Percentiles rank a stretch among this genome's conserved stretches.
Conservation (phyloP, 1,140 invertebrate genomes). For the Vollenhovia emeryi region DNA sequence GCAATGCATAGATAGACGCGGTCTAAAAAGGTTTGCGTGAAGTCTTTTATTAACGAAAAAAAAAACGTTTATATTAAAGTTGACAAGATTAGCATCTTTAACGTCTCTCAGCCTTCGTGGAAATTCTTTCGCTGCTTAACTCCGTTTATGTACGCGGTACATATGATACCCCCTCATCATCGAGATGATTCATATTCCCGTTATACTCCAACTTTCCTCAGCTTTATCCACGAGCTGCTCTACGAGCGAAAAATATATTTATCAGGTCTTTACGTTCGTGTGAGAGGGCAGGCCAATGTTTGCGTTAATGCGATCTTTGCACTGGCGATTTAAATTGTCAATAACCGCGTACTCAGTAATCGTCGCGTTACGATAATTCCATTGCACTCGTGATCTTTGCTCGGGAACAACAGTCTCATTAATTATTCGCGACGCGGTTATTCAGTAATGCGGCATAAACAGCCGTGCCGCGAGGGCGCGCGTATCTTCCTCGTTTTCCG, state of each 20-base stretch:
- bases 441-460: constrained; percentile 14
- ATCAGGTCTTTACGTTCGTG: not conserved
- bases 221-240: not conserved
- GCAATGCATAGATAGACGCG: too few relatives aligned
- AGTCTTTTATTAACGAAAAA: not conserved
- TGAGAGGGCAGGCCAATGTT: not conserved
- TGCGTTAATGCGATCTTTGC: constrained; percentile 24
- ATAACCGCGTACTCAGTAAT: not conserved
- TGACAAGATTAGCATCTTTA: not conserved
- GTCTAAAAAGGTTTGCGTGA: not conserved
- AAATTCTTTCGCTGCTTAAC: constrained; percentile 29
- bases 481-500: not conserved
- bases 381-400: constrained; percentile 24
- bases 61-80: not conserved
- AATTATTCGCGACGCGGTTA: constrained; percentile 17
- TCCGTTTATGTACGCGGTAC: not conserved
- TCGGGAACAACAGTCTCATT: constrained; percentile 26
- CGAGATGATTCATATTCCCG: constrained; percentile 52
- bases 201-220: constrained; percentile 26
- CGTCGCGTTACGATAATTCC: constrained; percentile 7
- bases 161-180: constrained; percentile 45
- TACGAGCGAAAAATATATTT: not conserved
- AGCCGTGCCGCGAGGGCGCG: not conserved
- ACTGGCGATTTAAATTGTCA: constrained; percentile 23
- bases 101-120: not conserved